Evolutionary conservation across 2,113 vertebrate species (phyloP).

Genomic region (Macrotis lagotis): DNA sequence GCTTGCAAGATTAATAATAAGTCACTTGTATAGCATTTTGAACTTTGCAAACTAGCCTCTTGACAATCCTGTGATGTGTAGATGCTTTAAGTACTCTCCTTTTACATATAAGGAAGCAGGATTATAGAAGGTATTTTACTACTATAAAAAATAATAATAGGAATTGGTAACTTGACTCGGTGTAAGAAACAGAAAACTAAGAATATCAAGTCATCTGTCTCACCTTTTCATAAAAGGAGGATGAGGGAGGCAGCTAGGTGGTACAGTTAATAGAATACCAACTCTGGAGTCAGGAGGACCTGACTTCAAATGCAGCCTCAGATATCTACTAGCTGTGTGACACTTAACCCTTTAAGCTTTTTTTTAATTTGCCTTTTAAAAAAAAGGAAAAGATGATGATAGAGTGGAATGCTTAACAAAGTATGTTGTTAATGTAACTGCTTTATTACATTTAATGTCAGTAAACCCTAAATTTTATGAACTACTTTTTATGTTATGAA

Average conservation of each 20-base stretch:
- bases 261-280: no score
- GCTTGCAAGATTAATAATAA: background rate
- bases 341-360: no score
- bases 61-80: background rate
- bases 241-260: background rate
- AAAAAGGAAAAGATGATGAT: conserved; percentile 12
- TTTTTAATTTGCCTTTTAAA: no score
- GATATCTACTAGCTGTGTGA: no score
- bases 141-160: conserved; percentile 14
- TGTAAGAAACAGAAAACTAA: background rate
- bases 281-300: no score
- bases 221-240: background rate
- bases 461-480: conserved; percentile 10
- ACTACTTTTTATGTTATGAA: conserved; percentile 18
- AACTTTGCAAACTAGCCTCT: background rate
- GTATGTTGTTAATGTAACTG: conserved; percentile 9
- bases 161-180: background rate
- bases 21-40: background rate
- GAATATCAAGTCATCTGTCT: background rate
- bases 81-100: background rate
- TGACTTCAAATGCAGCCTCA: no score
- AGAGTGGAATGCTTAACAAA: conserved; percentile 16
- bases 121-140: conserved; percentile 4
- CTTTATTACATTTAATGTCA: conserved; percentile 20
- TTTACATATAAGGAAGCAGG: background rate